phyloP scores from a whole-genome alignment of 1,140 invertebrate species.

The Lepidurus apus region DNA sequence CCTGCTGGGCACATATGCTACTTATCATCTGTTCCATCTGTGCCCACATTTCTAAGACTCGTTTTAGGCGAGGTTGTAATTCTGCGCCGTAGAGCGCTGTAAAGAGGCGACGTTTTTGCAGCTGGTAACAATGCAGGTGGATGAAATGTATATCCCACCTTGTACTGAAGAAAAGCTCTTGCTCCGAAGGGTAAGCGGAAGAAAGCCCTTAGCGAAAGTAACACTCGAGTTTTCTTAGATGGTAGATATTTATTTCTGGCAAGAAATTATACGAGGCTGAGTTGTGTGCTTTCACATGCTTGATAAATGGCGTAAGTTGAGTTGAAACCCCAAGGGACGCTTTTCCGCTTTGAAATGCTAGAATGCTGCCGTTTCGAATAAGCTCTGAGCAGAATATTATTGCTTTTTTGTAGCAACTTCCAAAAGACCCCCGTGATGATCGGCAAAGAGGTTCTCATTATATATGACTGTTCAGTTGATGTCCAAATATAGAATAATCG shows the following conservation, averaged over 20 bases:
- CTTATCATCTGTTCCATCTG: background rate
- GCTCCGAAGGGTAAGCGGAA: background rate
- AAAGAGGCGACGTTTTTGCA: background rate
- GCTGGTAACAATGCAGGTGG: background rate
- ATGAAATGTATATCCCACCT: background rate
- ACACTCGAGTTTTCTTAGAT: background rate
- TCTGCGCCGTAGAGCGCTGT: background rate
- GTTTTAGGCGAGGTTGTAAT: background rate
- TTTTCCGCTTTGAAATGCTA: no score
- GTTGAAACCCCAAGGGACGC: background rate
- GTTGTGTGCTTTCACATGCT: background rate
- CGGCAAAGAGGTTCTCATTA: no score
- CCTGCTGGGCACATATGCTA: background rate
- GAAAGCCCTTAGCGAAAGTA: background rate
- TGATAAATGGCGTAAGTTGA: background rate
- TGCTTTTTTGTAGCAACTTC: no score
- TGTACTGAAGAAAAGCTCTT: background rate
- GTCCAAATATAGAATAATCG: no score
- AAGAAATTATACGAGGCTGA: background rate
- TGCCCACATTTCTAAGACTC: background rate
- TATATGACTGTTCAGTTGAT: no score
- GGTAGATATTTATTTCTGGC: background rate
- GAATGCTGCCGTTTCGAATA: no score
- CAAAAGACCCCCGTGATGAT: no score
- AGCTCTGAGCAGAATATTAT: no score